These are phyloP conservation scores for Drosophila picticornis DNA, from an alignment of 2,888 invertebrate species.

Conservation along the genomic window DNA sequence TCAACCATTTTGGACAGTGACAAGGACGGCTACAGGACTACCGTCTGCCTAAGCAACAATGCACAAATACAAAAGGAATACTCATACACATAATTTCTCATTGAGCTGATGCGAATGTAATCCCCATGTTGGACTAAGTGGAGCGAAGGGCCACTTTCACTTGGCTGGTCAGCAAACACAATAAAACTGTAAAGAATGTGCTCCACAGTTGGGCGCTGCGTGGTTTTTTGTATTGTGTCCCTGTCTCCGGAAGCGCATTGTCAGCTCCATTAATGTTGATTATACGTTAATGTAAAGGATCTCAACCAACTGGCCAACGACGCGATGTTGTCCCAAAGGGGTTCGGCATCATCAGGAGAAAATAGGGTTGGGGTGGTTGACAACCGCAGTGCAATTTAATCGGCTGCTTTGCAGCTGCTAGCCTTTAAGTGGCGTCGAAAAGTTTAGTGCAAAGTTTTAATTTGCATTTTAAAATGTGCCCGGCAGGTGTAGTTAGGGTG, in stretches of 20 bases:
- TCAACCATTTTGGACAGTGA: constrained; percentile 16
- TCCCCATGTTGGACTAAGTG: constrained; percentile 63
- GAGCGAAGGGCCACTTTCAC: constrained; percentile 53
- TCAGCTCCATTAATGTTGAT: constrained; percentile 79
- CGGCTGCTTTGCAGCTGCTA: constrained; percentile 40
- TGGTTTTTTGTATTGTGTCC: constrained; percentile 43
- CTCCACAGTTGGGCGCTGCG: constrained; percentile 10
- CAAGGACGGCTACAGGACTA: not conserved
- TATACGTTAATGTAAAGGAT: constrained; percentile 71
- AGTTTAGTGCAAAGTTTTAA: constrained; percentile 67
- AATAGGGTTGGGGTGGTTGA: not conserved
- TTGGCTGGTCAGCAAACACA: constrained; percentile 63
- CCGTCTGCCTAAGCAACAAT: constrained; percentile 15
- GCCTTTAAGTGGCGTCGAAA: constrained; percentile 69
- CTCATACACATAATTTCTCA: constrained; percentile 68
- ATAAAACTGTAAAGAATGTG: constrained; percentile 41
- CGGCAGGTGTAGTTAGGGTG: constrained; percentile 34
- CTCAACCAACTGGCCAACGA: constrained; percentile 31
- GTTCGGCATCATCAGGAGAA: not conserved
- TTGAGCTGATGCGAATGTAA: constrained; percentile 74
- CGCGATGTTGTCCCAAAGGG: constrained; percentile 5
- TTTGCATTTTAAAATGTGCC: constrained; percentile 67
- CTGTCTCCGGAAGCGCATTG: constrained; percentile 69
- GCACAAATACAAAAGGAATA: constrained; percentile 22
- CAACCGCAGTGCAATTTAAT: constrained; percentile 70